Conservation (phyloP, 2,888 invertebrate species). For the Calameuta idolon region DNA sequence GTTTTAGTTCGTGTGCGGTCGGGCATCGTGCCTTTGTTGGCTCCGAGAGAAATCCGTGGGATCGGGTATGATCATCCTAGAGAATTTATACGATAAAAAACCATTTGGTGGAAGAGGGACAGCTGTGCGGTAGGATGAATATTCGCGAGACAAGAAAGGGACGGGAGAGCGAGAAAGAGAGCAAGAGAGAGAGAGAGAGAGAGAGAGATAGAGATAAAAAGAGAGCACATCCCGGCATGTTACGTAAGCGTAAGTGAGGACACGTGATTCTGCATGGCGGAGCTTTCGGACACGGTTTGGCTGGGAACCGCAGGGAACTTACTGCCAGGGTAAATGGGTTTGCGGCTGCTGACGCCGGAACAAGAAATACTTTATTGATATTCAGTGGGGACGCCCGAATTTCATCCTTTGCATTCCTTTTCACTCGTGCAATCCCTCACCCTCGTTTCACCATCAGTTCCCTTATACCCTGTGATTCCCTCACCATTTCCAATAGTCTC, state of each 20-base stretch:
- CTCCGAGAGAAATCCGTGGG: too few species aligned
- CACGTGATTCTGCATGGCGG: constrained; percentile 13
- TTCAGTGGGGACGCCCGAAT: constrained; percentile 16
- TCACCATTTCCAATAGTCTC: neutral
- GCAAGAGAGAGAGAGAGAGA: neutral
- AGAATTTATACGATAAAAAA: too few species aligned
- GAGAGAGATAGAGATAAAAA: neutral
- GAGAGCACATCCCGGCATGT: neutral
- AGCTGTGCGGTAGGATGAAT: too few species aligned
- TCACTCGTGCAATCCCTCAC: neutral
- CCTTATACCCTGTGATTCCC: neutral
- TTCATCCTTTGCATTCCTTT: neutral
- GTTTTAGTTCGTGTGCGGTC: constrained; percentile 10
- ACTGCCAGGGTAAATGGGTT: constrained; percentile 33
- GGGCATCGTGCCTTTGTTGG: too few species aligned
- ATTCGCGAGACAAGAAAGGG: neutral
- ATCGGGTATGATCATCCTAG: too few species aligned
- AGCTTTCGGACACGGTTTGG: constrained; percentile 23
- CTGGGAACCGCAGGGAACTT: constrained; percentile 10
- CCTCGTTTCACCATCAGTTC: neutral
- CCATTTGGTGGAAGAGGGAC: too few species aligned
- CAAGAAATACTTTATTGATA: constrained; percentile 44
- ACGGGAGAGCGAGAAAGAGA: constrained; percentile 13
- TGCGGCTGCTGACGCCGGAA: constrained; percentile 39
- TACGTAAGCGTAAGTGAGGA: constrained; percentile 3